Evolutionary conservation across 1,140 invertebrate species (phyloP), one percentile per base, ranked within the genome.

Genomic region (Tetragnatha versicolor): DNA sequence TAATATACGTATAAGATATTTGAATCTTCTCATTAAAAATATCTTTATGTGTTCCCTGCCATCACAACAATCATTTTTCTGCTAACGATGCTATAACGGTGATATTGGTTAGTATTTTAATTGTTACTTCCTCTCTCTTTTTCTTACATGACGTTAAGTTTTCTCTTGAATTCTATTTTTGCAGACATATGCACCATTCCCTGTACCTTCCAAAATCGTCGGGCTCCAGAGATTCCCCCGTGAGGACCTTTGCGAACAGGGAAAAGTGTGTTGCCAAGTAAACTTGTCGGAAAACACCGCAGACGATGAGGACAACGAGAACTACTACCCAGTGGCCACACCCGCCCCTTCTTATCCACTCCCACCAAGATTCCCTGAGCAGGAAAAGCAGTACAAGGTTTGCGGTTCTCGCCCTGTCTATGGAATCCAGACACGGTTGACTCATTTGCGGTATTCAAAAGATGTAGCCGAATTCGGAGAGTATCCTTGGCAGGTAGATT

Each of bases 401-500:
- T 77, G 73, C 31, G 73, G 73, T 2, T 22, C 55, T 14, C 45
- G 42, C 1, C 22, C 14, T 20, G 73, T 33, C 2, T 66, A 39
- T 12, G 73, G 61, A 3, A n/a, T 37, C 10, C 72, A 53, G 37
- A 29, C 20, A 10, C 37, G 73, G 42, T 17, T 66, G 3, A 77
- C 39, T 0, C 60, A 77, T 42, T 10, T 65, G 37, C 73, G 39
- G 31, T 66, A 66, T 39, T 22, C 73, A 37, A 17, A 33, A 12
- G 73, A 77, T 42, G 47, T 66, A 27, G 12, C 73, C 7, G 73
- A 77, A 31, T 77, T 77, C 27, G 73, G 73, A 29, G 73, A 77
- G 31, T 77, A 77, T 53, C 73, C 73, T 20, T 77, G 73, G 73
- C 73, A 77, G 73, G 73, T 77, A 53, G n/a, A n/a, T n/a, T n/a